Evolutionary conservation across 2,888 invertebrate species (phyloP), one percentile per base, ranked within the genome.

Genomic region (Lacanobia wlatinum): DNA sequence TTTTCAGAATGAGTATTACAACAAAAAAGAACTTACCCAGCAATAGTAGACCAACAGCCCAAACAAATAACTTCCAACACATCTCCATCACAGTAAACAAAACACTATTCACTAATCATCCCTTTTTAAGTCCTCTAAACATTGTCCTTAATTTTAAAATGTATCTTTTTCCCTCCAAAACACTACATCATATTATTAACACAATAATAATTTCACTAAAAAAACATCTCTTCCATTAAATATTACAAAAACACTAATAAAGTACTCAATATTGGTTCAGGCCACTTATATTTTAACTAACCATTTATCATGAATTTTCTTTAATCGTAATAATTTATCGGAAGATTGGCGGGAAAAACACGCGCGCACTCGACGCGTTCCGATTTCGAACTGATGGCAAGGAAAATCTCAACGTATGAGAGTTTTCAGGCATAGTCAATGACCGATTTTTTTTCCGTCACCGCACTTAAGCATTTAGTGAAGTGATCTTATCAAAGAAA

Each of bases 51-150:
- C 86, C 88, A 43, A 86, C 75, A 18, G 83, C 81, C 79, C 89
- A 88, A 79, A 89, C 58, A 70, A 81, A 74, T 34, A 87, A 73
- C 82, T 87, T 88, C 87, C 85, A 86, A 87, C 78, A 82, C 92
- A 91, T 90, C 68, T 73, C 61, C 50, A 61, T 65, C 61, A 84
- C 76, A 65, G 58, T 64, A 38, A 71, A 66, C 61, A 73, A 58
- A 73, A 66, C 73, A 66, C 75, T 77, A 76, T 55, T 70, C 66
- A 83, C 73, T 23, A 67, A 84, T 63, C 64, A 79, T 69, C 52
- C 68, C 52, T 69, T 50, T 14, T 63, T 70, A 64, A 9, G 28
- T 18, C 64, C 38, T 70, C 50, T 40, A 38, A 60, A 67, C 80
- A 80, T 74, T 50, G 55, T 79, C 61, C n/a, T 64, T 48, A 58